phyloP scores from a whole-genome alignment of 1,140 invertebrate species.

The Penaeus indicus region DNA sequence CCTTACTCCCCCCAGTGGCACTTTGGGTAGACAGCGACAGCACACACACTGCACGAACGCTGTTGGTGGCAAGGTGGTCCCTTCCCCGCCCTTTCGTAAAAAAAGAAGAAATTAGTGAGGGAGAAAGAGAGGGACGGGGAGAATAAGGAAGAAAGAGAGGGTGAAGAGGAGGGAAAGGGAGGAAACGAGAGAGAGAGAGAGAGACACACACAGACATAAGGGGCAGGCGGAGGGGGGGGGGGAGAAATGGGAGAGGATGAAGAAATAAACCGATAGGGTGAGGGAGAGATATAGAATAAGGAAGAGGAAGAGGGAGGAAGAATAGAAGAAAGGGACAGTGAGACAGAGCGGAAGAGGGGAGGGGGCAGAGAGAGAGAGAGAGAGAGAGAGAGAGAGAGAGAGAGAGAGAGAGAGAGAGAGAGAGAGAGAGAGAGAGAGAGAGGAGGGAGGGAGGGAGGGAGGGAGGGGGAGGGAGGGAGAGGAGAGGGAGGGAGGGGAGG shows the following conservation, averaged over 20 bases:
- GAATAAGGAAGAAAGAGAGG: neutral
- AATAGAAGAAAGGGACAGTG: neutral
- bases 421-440: neutral
- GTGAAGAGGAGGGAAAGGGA: neutral
- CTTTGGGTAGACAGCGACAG: neutral
- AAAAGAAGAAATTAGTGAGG: neutral
- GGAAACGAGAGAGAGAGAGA: neutral
- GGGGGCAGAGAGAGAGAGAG: conserved; percentile 13
- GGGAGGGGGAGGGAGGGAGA: neutral
- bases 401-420: too few species aligned
- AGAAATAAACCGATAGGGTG: neutral
- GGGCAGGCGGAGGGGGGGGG: neutral
- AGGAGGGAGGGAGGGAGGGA: neutral
- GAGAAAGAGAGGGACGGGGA: neutral
- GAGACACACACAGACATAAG: too few species aligned
- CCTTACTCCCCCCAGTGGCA: neutral
- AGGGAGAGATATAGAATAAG: neutral
- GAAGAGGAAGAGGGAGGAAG: neutral
- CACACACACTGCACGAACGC: neutral
- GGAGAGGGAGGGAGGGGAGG: neutral
- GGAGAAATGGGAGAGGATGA: neutral
- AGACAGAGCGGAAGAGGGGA: neutral
- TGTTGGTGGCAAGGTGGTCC: neutral
- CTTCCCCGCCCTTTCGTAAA: neutral
- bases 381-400: neutral